A percentile compares a stretch with the other conserved stretches of the same genome.
These are phyloP conservation scores for Oryzias sinensis DNA, from an alignment of 2,797 vertebrate species.

Conservation along the genomic window DNA sequence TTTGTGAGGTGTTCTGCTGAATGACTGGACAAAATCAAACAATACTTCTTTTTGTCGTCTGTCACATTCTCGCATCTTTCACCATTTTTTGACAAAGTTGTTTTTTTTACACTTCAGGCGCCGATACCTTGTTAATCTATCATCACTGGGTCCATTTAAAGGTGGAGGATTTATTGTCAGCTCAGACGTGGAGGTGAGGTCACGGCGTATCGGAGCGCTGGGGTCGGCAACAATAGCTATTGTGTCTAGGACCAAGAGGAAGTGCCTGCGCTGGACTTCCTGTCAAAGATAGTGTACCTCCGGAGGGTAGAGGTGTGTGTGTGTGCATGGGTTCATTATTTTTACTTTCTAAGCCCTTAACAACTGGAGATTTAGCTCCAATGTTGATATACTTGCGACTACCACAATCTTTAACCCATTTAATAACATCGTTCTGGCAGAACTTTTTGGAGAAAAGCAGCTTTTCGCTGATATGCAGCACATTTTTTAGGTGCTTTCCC, in stretches of 20 bases:
- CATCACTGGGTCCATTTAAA: constrained; percentile 70
- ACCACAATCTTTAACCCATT: too few species aligned
- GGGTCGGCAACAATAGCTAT: constrained; percentile 77
- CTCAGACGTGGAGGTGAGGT: constrained; percentile 81
- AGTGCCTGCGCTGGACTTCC: constrained; percentile 80
- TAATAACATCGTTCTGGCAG: too few species aligned
- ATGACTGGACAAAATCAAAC: constrained; percentile 1
- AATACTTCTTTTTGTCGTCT: constrained; percentile 1
- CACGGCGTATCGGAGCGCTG: constrained; percentile 66
- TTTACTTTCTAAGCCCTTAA: constrained; percentile 16
- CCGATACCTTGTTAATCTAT: constrained; percentile 73
- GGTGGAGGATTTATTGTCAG: constrained; percentile 77
- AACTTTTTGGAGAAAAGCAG: too few species aligned
- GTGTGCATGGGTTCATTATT: constrained; percentile 30
- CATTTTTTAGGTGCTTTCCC: too few species aligned
- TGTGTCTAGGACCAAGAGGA: constrained; percentile 78
- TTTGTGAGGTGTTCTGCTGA: too few species aligned
- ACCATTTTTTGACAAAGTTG: constrained; percentile 24
- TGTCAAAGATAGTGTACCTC: constrained; percentile 72
- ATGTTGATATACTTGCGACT: too few species aligned
- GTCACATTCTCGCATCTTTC: constrained; percentile 1
- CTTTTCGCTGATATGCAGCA: too few species aligned
- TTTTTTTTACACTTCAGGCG: constrained; percentile 40
- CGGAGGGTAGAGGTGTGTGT: constrained; percentile 59
- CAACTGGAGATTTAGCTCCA: too few species aligned